phyloP scores from a whole-genome alignment of 2,888 invertebrate genomes.

The Lomographa bimaculata region DNA sequence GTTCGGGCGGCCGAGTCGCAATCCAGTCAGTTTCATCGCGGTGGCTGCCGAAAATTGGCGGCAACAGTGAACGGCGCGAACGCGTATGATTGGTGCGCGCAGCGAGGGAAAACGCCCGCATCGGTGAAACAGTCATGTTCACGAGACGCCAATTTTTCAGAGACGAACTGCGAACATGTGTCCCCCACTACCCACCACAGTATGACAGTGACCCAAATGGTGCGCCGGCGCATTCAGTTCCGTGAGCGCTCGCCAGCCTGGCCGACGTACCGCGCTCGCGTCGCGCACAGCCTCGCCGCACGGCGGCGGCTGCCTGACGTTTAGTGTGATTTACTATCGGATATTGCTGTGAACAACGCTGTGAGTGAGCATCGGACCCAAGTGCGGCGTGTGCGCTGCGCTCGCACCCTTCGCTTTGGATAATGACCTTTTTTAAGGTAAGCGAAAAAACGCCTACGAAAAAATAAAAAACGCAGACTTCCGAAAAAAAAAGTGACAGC shows the following conservation, averaged over 20 bases:
- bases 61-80: constrained; percentile 47
- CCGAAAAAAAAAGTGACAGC: constrained; percentile 13
- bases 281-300: constrained; percentile 30
- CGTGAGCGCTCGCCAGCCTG: constrained; percentile 68
- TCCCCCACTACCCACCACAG: constrained; percentile 77
- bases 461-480: constrained; percentile 34
- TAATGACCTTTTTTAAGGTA: constrained; percentile 58
- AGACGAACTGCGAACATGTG: constrained; percentile 66
- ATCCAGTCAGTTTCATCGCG: constrained; percentile 18
- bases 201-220: constrained; percentile 83
- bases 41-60: constrained; percentile 51
- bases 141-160: constrained; percentile 79
- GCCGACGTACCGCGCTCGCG: constrained; percentile 47
- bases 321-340: constrained; percentile 69
- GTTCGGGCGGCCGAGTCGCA: constrained; percentile 38
- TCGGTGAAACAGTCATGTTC: constrained; percentile 74
- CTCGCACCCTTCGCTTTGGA: constrained; percentile 50
- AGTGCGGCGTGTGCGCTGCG: constrained; percentile 40
- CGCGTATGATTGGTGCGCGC: constrained; percentile 62
- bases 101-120: constrained; percentile 70
- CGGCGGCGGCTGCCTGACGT: constrained; percentile 54
- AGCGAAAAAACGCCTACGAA: constrained; percentile 50
- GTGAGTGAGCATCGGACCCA: constrained; percentile 62
- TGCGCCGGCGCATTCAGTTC: constrained; percentile 80
- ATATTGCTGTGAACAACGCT: constrained; percentile 71